phyloP scores from a whole-genome alignment of 2,113 vertebrate genomes.

The Malaclemys terrapin region DNA sequence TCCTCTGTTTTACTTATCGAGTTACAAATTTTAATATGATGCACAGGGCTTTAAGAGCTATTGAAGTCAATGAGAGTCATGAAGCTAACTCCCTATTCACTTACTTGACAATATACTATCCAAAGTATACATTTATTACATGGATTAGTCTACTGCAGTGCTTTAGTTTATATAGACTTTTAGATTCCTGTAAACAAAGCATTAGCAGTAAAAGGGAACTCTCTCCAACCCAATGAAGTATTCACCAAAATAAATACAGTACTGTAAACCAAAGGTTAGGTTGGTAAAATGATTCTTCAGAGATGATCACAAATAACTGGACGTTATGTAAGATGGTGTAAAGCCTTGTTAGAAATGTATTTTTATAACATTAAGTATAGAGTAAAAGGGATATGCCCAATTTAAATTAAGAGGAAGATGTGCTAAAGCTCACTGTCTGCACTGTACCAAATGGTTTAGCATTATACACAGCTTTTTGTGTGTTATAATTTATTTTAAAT shows the following conservation, averaged over 20 bases:
- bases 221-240: not conserved
- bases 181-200: not conserved
- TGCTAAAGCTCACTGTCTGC: not conserved
- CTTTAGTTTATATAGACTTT: not conserved
- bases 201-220: not conserved
- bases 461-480: not conserved
- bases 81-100: not conserved
- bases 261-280: not conserved
- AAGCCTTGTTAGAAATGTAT: not conserved
- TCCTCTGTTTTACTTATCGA: not conserved
- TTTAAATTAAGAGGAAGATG: not conserved
- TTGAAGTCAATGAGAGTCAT: not conserved
- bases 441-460: not conserved
- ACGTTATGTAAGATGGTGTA: not conserved
- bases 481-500: not conserved
- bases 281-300: not conserved
- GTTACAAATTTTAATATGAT: not conserved
- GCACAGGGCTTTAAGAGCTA: not conserved
- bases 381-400: not conserved
- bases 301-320: not conserved
- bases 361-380: not conserved
- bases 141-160: not conserved
- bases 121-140: not conserved
- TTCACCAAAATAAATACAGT: not conserved
- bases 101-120: not conserved